phyloP scores from a whole-genome alignment of 2,113 vertebrate genomes.

The Abramis brama region DNA sequence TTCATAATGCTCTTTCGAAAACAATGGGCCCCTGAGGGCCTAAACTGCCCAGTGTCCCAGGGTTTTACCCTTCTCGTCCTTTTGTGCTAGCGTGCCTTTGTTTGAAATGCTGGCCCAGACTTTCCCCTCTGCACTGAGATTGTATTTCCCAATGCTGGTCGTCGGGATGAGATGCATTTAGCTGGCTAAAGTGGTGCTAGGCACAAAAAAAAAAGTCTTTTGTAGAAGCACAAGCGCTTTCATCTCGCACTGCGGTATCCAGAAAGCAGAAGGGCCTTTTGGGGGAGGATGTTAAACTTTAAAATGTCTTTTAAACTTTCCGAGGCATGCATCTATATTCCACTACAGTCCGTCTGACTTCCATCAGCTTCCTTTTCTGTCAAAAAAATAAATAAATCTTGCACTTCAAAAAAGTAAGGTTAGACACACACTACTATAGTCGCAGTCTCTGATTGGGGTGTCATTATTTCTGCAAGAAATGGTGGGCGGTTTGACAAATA shows the following conservation, averaged over 20 bases:
- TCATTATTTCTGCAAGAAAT: slow-evolving; percentile 36
- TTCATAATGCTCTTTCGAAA: not conserved
- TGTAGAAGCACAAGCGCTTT: slow-evolving; percentile 49
- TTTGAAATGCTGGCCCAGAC: slow-evolving; percentile 44
- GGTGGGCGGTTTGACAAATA: slow-evolving; percentile 41
- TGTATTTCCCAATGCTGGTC: slow-evolving; percentile 37
- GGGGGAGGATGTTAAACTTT: slow-evolving; percentile 56
- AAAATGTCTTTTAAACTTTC: slow-evolving; percentile 42
- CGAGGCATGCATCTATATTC: slow-evolving; percentile 1
- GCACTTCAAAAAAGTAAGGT: slow-evolving; percentile 43
- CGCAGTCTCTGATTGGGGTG: slow-evolving; percentile 34
- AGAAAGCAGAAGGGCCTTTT: slow-evolving; percentile 50
- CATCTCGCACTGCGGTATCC: slow-evolving; percentile 48
- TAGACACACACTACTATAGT: not conserved
- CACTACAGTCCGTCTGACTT: slow-evolving; percentile 41
- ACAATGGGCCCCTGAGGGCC: not conserved
- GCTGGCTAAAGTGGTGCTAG: slow-evolving; percentile 45
- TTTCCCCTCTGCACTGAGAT: slow-evolving; percentile 36
- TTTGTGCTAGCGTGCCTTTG: slow-evolving; percentile 18
- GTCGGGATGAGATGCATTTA: slow-evolving; percentile 46
- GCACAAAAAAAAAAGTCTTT: slow-evolving; percentile 43
- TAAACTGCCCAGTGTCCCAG: not conserved
- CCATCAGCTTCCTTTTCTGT: slow-evolving; percentile 41
- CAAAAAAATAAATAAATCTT: slow-evolving; percentile 10
- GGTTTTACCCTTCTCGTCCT: slow-evolving; percentile 10